Evolutionary conservation across 2,797 vertebrate species (phyloP).

Genomic region (Etheostoma perlongum): DNA sequence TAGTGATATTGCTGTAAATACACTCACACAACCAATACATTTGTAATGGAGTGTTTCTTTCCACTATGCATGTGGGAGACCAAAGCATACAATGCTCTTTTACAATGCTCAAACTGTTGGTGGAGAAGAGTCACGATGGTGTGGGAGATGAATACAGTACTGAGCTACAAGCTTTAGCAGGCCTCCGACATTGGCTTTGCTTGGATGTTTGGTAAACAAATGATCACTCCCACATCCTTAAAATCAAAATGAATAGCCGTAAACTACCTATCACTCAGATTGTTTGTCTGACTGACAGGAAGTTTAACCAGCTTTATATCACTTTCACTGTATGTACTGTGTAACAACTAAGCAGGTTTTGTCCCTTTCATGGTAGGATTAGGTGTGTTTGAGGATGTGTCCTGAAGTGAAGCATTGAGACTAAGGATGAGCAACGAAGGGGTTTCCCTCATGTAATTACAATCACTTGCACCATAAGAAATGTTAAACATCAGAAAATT

Average conservation of each 20-base stretch:
- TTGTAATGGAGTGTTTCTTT: conserved; percentile 29
- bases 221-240: conserved; percentile 38
- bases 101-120: conserved; percentile 28
- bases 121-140: conserved; percentile 42
- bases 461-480: neutral
- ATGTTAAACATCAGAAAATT: neutral
- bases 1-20: conserved; percentile 1
- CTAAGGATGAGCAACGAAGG: neutral
- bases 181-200: conserved; percentile 28
- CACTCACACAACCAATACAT: conserved; percentile 23
- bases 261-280: conserved; percentile 33
- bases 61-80: conserved; percentile 22
- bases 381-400: neutral
- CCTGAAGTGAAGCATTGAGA: conserved; percentile 4
- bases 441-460: neutral
- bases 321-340: conserved; percentile 5
- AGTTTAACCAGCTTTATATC: conserved; percentile 22
- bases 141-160: conserved; percentile 48
- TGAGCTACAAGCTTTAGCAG: conserved; percentile 24
- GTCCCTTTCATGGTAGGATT: neutral
- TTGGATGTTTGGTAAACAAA: conserved; percentile 58
- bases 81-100: conserved; percentile 10
- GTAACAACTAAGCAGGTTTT: neutral
- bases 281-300: conserved; percentile 4
- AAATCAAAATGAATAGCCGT: conserved; percentile 34